Evolutionary conservation across 1,140 invertebrate species (phyloP).

Genomic region (Drosophila tristis): DNA sequence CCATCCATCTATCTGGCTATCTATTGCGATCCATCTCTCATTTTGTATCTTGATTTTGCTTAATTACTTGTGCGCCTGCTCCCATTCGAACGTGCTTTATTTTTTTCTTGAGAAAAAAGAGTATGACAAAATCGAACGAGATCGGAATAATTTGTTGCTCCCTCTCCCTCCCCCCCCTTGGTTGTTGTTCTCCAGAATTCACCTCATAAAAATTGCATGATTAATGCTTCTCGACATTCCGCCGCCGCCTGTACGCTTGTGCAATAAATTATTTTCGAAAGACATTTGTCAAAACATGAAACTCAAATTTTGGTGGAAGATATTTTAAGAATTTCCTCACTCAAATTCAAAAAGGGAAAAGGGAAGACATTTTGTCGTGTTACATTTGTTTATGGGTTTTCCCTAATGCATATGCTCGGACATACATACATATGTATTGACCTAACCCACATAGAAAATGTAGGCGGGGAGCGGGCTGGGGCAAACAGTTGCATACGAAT

Average conservation of each 20-base stretch:
- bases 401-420: slow-evolving; percentile 19
- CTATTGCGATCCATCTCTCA: slow-evolving; percentile 55
- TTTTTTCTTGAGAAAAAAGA: neutral
- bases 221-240: slow-evolving; percentile 56
- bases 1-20: slow-evolving; percentile 38
- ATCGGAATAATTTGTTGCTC: slow-evolving; percentile 18
- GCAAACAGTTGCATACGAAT: slow-evolving; percentile 72
- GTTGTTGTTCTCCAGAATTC: neutral
- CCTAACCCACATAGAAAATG: slow-evolving; percentile 70
- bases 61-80: slow-evolving; percentile 63
- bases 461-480: slow-evolving; percentile 14
- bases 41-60: slow-evolving; percentile 71
- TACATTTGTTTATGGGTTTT: slow-evolving; percentile 25
- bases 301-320: slow-evolving; percentile 17
- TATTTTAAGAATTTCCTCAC: slow-evolving; percentile 44
- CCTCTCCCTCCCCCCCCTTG: neutral
- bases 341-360: slow-evolving; percentile 2
- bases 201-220: slow-evolving; percentile 58
- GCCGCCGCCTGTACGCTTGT: slow-evolving; percentile 23
- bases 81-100: slow-evolving; percentile 32
- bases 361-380: slow-evolving; percentile 32
- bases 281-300: slow-evolving; percentile 51
- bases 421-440: slow-evolving; percentile 52
- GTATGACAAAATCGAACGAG: slow-evolving; percentile 17
- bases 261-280: slow-evolving; percentile 58